Evolutionary conservation across 2,888 invertebrate species (phyloP).

Genomic region (Rugalucina vietnamica): DNA sequence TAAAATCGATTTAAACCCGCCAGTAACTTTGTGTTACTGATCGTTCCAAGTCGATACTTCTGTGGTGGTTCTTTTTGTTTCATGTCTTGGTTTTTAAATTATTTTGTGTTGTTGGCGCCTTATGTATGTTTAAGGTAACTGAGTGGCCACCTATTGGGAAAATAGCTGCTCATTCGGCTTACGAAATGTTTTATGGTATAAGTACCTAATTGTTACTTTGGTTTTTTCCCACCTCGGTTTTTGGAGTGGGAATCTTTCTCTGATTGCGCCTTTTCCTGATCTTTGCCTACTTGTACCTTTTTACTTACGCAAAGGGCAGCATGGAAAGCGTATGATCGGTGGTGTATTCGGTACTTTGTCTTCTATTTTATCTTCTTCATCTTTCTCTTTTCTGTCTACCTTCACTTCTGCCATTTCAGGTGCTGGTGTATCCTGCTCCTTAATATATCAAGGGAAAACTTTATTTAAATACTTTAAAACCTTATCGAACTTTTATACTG

Average conservation of each 20-base stretch:
- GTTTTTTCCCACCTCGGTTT: background rate
- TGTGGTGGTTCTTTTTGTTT: too few relatives aligned
- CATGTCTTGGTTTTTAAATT: too few relatives aligned
- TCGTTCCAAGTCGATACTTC: too few relatives aligned
- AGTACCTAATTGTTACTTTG: background rate
- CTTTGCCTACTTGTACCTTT: background rate
- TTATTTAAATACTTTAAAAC: too few relatives aligned
- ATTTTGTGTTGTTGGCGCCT: too few relatives aligned
- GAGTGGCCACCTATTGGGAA: background rate
- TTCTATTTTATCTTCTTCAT: conserved; percentile 6
- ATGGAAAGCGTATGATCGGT: conserved; percentile 53
- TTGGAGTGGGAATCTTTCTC: background rate
- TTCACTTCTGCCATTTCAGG: too few relatives aligned
- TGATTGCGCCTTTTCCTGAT: background rate
- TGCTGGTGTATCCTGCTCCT: too few relatives aligned
- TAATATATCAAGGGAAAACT: too few relatives aligned
- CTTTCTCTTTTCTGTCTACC: background rate
- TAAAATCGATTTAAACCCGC: too few relatives aligned
- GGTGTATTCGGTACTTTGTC: conserved; percentile 48
- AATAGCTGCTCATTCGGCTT: background rate
- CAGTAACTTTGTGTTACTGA: too few relatives aligned
- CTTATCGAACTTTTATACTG: too few relatives aligned
- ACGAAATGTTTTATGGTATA: background rate
- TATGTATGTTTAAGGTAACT: background rate
- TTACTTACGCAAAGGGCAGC: conserved; percentile 57